Percentiles rank a stretch among this genome's conserved stretches.
Conservation (phyloP, 2,113 vertebrate species). For the Pedionomus torquatus region DNA sequence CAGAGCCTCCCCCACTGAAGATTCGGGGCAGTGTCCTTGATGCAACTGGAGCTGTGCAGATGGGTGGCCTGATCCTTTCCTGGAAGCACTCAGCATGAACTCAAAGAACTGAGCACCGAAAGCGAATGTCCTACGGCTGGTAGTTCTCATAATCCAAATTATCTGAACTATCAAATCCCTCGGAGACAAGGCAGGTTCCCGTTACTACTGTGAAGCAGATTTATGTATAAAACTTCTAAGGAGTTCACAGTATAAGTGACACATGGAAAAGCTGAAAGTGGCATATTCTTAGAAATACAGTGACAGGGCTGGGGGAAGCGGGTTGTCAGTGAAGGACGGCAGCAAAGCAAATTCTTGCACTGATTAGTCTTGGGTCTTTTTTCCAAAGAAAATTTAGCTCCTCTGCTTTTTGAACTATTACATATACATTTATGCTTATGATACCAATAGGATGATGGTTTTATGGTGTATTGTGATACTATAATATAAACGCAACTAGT, state of each 20-base stretch:
- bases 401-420: neutral
- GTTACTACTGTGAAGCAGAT: neutral
- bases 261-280: neutral
- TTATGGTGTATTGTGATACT: neutral
- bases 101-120: neutral
- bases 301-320: neutral
- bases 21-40: neutral
- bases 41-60: neutral
- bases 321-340: neutral
- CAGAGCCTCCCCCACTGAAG: neutral
- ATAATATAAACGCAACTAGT: neutral
- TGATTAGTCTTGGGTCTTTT: neutral
- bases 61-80: neutral
- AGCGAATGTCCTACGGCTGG: neutral
- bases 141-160: neutral
- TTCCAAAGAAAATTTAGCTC: neutral
- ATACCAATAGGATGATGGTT: neutral
- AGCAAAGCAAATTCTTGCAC: neutral
- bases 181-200: neutral
- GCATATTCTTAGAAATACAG: slow-evolving; percentile 8
- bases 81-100: neutral
- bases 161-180: neutral
- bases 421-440: neutral
- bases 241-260: neutral
- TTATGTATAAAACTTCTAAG: neutral